Conservation (phyloP, 2,888 invertebrate genomes). For the Caenorhabditis wallacei region DNA sequence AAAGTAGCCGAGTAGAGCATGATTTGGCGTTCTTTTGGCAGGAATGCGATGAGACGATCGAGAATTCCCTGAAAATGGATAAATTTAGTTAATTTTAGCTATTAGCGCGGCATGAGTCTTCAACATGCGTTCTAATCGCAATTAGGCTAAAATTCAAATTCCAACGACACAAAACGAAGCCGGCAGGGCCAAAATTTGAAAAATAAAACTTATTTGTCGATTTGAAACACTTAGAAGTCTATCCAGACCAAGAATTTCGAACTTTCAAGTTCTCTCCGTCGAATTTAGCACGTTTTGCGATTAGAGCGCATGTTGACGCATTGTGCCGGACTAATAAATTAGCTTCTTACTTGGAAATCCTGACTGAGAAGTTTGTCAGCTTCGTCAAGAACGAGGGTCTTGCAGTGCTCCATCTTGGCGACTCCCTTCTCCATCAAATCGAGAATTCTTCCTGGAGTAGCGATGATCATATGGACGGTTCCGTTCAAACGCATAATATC, state of each 20-base stretch:
- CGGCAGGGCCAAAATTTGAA: too few relatives aligned
- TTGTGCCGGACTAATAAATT: neutral
- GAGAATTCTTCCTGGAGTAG: slow-evolving; percentile 98
- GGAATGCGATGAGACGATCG: slow-evolving; percentile 94
- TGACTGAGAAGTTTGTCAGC: slow-evolving; percentile 98
- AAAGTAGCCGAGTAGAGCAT: slow-evolving; percentile 99
- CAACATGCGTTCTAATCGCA: too few relatives aligned
- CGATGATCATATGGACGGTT: slow-evolving; percentile 96
- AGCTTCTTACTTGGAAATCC: slow-evolving; percentile 89
- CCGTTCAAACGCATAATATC: slow-evolving; percentile 99
- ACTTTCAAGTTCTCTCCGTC: too few relatives aligned
- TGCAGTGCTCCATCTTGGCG: slow-evolving; percentile 96
- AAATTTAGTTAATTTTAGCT: too few relatives aligned
- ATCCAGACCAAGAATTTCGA: too few relatives aligned
- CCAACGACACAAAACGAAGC: too few relatives aligned
- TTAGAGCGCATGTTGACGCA: too few relatives aligned
- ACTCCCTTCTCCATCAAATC: slow-evolving; percentile 99
- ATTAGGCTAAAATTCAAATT: too few relatives aligned
- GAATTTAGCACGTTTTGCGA: too few relatives aligned
- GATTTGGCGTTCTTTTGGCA: slow-evolving; percentile 97
- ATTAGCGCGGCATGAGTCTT: too few relatives aligned
- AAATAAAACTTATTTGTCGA: too few relatives aligned
- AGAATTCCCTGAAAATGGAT: slow-evolving; percentile 89
- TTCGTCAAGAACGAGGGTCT: slow-evolving; percentile 97
- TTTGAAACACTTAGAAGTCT: too few relatives aligned